phyloP scores from a whole-genome alignment of 2,888 invertebrate genomes.

The Plebejus melissa region DNA sequence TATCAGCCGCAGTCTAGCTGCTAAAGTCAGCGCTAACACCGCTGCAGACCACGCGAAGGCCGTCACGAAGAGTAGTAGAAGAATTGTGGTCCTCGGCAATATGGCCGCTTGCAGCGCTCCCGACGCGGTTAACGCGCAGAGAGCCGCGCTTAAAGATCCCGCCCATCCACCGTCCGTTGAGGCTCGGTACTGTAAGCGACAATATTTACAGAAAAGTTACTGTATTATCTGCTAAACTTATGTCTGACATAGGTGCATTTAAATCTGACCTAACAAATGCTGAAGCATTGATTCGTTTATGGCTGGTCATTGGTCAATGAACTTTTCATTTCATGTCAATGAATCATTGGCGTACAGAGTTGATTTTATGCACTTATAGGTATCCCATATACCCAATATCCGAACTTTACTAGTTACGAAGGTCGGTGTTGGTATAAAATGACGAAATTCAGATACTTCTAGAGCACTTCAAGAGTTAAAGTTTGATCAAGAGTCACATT shows the following conservation, averaged over 20 bases:
- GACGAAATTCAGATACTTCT: no score
- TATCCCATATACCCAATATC: no score
- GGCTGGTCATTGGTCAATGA: no score
- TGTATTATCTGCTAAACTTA: background rate
- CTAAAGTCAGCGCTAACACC: constrained; percentile 89
- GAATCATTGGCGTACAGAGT: no score
- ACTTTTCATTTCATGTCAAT: no score
- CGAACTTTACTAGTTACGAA: no score
- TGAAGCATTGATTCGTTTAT: background rate
- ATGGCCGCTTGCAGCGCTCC: constrained; percentile 87
- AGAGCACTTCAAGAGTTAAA: no score
- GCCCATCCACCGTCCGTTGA: constrained; percentile 92
- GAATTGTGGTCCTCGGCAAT: constrained; percentile 90
- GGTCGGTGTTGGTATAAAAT: no score
- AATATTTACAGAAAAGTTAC: background rate
- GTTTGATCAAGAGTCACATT: no score
- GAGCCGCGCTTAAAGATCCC: constrained; percentile 87
- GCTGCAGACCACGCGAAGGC: constrained; percentile 95
- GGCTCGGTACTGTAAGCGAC: constrained; percentile 85
- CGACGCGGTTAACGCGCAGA: constrained; percentile 87
- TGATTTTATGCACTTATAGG: no score
- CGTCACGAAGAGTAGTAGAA: constrained; percentile 90
- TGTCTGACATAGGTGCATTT: background rate
- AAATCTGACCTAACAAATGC: no score
- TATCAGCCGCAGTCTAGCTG: constrained; percentile 90